Evolutionary conservation across 2,113 vertebrate species (phyloP).

Genomic region (Ceyx cyanopectus): DNA sequence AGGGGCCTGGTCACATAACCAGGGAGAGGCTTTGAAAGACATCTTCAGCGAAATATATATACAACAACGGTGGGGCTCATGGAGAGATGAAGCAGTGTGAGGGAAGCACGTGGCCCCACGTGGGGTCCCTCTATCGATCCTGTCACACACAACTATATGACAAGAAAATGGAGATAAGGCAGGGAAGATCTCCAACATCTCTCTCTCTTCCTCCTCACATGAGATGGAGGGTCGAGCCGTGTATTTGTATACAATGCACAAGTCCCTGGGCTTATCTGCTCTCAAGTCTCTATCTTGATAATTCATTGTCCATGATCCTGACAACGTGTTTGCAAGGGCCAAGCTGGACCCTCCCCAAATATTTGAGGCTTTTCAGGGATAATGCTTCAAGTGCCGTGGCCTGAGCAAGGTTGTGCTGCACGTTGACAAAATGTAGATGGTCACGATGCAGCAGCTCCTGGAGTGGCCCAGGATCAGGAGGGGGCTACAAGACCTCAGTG

Average conservation of each 20-base stretch:
- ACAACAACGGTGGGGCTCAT: background rate
- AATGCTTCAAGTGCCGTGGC: background rate
- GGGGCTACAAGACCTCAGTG: rapidly evolving
- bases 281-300: background rate
- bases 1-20: rapidly evolving
- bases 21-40: background rate
- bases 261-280: slow-evolving; percentile 24
- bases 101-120: rapidly evolving
- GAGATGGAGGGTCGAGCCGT: background rate
- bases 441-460: rapidly evolving
- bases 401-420: background rate
- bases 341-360: background rate
- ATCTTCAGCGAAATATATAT: background rate
- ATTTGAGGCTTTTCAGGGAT: background rate
- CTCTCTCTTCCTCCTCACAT: rapidly evolving
- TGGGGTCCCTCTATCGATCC: background rate
- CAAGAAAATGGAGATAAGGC: background rate
- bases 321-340: background rate
- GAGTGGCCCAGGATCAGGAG: background rate
- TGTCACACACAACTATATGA: background rate
- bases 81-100: background rate
- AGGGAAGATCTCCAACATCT: background rate
- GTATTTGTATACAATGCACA: slow-evolving; percentile 43
- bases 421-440: background rate
- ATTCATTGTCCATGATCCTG: background rate